phyloP scores from a whole-genome alignment of 1,140 invertebrate species.

The Brachionus plicatilis region DNA sequence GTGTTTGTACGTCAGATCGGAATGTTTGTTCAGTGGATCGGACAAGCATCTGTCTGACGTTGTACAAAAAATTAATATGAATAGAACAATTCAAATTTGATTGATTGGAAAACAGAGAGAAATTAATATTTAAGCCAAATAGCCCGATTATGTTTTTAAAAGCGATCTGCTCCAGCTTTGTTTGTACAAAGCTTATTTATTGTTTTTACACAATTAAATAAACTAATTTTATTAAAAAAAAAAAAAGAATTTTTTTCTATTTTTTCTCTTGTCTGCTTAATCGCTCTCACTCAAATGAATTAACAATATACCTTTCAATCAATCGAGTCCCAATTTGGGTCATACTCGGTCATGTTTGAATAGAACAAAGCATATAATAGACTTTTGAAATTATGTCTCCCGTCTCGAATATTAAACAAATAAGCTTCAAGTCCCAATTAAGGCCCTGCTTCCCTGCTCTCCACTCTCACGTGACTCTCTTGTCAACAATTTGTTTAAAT shows the following conservation, averaged over 20 bases:
- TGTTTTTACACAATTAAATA: conserved; percentile 2
- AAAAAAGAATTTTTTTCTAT: not conserved
- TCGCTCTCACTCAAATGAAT: not conserved
- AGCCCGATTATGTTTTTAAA: not conserved
- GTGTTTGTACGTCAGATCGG: not conserved
- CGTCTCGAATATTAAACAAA: not conserved
- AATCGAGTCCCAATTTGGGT: not conserved
- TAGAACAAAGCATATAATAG: not conserved
- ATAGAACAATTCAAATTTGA: not conserved
- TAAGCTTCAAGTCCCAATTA: not conserved
- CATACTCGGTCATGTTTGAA: not conserved
- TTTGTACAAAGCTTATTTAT: not conserved
- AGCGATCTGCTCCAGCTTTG: not conserved
- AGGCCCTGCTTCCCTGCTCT: not conserved
- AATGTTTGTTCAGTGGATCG: not conserved
- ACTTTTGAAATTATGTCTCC: not conserved
- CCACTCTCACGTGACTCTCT: not conserved
- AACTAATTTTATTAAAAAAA: not conserved
- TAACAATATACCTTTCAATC: not conserved
- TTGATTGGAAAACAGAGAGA: not conserved
- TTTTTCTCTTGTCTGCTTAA: not conserved
- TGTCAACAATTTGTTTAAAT: no score
- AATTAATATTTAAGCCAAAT: not conserved
- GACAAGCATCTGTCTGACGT: not conserved
- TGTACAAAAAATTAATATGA: not conserved